phyloP scores from a whole-genome alignment of 2,797 vertebrate genomes.

The Hypotaenidia philippensis region DNA sequence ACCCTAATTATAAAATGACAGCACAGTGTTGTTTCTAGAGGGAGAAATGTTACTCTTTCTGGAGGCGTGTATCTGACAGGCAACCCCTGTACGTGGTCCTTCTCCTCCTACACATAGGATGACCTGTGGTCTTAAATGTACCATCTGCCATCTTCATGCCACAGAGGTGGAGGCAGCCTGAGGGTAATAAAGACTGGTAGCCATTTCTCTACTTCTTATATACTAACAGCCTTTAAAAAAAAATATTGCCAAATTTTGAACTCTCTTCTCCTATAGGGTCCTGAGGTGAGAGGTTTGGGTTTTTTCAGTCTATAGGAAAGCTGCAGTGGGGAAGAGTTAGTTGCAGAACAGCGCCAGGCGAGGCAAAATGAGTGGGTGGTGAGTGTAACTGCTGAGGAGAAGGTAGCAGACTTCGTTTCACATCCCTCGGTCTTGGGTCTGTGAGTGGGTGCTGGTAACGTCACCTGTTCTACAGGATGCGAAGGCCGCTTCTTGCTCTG shows the following conservation, averaged over 20 bases:
- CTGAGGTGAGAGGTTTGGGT: background rate
- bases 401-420: background rate
- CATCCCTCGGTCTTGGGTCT: rapidly evolving
- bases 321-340: background rate
- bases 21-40: background rate
- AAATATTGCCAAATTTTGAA: background rate
- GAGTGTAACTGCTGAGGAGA: background rate
- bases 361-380: background rate
- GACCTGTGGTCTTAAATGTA: constrained; percentile 22
- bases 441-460: rapidly evolving
- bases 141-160: background rate
- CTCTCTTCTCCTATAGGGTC: background rate
- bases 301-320: background rate
- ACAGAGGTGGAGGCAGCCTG: background rate
- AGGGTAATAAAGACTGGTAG: background rate
- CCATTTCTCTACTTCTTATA: background rate
- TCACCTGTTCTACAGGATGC: rapidly evolving
- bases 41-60: constrained; percentile 12
- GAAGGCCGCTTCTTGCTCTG: background rate
- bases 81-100: background rate
- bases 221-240: background rate
- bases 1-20: constrained; percentile 32
- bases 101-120: background rate
- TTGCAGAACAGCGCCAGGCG: background rate
- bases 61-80: constrained; percentile 9